Evolutionary conservation across 1,140 invertebrate species (phyloP), one percentile per base, ranked within the genome.

Genomic region (Leptopilina boulardi): DNA sequence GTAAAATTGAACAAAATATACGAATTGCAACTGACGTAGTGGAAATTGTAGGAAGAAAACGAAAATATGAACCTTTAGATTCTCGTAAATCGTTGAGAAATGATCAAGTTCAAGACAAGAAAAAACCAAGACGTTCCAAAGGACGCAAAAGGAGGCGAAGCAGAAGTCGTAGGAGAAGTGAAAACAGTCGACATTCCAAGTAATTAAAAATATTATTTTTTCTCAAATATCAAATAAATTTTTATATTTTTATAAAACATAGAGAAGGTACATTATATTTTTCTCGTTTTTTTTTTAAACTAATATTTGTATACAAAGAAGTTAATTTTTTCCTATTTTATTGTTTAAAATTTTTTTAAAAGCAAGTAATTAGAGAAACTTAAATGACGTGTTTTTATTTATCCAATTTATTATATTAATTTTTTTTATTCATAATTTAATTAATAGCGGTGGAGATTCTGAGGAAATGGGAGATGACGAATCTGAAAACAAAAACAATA

Each of bases 401-500:
- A 44, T 44, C 42, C 13, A 3, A 44, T 44, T 2, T 4, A 3
- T 38, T 38, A 3, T 38, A 38, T 38, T 9, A 38, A 4, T 38
- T 4, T 4, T 38, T 38, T 38, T 38, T 38, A 38, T 38, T 38
- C 9, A 38, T 38, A 38, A 44, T 44, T 38, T 38, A 9, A 6
- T n/a, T 38, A 9, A n/a, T 44, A 76, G 74, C 0, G n/a, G 77
- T 18, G 81, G 81, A n/a, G 73, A 75, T 19, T 44, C 42, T 1
- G 42, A 44, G 11, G 42, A 44, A n/a, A 44, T n/a, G 3, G 42
- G 15, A 44, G 44, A 72, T 4, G 44, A 82, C 18, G 77, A 83
- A 18, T 80, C 81, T 38, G 73, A 84, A 42, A 73, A 81, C 0
- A 56, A 80, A 10, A 73, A 77, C 38, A 23, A n/a, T 1, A 71